Evolutionary conservation across 2,797 vertebrate species (phyloP).

Genomic region (Danio kyathit): DNA sequence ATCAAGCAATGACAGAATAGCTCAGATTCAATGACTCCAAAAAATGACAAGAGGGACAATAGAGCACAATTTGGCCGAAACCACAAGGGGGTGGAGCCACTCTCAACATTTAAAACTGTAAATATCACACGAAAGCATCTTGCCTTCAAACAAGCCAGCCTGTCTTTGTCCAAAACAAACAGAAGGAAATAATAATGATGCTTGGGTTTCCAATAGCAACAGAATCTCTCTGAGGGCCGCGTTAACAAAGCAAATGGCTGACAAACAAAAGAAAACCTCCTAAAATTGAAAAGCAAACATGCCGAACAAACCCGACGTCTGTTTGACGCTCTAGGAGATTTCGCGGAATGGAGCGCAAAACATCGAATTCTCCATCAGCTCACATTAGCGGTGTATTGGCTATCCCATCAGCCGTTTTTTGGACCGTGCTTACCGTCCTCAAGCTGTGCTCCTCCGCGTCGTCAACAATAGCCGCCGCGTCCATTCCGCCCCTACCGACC

Average conservation of each 20-base stretch:
- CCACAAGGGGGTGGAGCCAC: conserved; percentile 13
- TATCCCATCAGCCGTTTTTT: not conserved
- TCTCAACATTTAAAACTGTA: conserved; percentile 45
- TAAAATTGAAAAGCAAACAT: not conserved
- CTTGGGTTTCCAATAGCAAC: conserved; percentile 55
- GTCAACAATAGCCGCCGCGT: conserved; percentile 85
- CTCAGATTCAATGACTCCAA: too few species aligned
- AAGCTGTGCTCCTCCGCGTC: conserved; percentile 85
- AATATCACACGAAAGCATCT: conserved; percentile 47
- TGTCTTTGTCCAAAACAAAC: conserved; percentile 69
- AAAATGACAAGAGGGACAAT: conserved; percentile 41
- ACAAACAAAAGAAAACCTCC: conserved; percentile 53
- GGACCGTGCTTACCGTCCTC: conserved; percentile 80
- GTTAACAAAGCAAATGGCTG: conserved; percentile 60
- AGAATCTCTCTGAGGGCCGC: conserved; percentile 59
- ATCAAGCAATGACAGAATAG: too few species aligned
- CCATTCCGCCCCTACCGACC: conserved; percentile 78
- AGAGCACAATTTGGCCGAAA: not conserved
- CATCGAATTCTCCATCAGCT: not conserved
- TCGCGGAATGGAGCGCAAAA: too few species aligned
- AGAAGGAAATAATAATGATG: conserved; percentile 36
- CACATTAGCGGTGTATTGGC: not conserved
- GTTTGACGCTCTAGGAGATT: not conserved
- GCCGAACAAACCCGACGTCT: not conserved
- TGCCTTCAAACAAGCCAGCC: conserved; percentile 27